These are phyloP conservation scores for Trinorchestia longiramus DNA, from an alignment of 1,140 invertebrate genomes.

Conservation along the genomic window DNA sequence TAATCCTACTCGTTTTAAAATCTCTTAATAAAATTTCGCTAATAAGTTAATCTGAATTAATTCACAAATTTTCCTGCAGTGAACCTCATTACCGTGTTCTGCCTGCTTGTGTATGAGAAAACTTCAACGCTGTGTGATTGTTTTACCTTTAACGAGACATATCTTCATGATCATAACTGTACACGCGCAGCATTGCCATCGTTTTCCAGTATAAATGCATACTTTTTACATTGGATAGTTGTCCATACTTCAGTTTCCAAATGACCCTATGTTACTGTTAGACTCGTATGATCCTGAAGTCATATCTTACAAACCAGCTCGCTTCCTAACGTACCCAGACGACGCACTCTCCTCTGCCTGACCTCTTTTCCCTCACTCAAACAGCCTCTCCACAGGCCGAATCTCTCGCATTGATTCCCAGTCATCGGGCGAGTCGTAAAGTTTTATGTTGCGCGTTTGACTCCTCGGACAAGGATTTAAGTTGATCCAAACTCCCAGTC, in stretches of 20 bases:
- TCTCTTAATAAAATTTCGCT: too few species aligned
- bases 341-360: background rate
- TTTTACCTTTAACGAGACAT: background rate
- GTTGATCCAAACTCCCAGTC: conserved; percentile 38
- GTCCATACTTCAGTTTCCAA: background rate
- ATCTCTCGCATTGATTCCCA: background rate
- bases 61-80: too few species aligned
- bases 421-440: conserved; percentile 22
- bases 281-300: background rate
- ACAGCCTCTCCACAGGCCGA: background rate
- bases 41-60: too few species aligned
- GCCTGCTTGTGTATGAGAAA: background rate
- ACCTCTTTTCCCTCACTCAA: background rate
- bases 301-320: background rate
- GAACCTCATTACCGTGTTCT: background rate
- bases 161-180: background rate
- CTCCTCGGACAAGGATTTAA: conserved; percentile 49
- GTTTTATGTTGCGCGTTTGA: conserved; percentile 36
- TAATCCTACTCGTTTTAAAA: too few species aligned
- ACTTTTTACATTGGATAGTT: too few species aligned
- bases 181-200: too few species aligned
- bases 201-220: too few species aligned
- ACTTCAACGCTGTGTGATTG: background rate
- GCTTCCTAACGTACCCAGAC: background rate
- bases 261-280: background rate